Evolutionary conservation across 2,888 invertebrate species (phyloP).

Genomic region (Diarsia rubi): DNA sequence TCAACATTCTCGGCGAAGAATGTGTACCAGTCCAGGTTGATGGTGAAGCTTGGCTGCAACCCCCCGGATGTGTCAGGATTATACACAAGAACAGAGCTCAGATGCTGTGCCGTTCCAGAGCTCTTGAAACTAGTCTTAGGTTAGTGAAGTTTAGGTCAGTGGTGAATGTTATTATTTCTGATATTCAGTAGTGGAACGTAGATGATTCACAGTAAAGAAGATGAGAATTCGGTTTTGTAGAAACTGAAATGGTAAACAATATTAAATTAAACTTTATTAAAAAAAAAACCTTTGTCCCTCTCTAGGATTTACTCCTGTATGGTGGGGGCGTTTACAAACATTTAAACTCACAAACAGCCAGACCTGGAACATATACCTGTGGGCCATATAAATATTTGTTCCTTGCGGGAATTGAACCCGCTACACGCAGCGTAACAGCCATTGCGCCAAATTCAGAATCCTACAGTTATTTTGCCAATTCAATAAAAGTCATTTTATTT

Average conservation of each 20-base stretch:
- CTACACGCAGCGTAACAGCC: background rate
- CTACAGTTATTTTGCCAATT: background rate
- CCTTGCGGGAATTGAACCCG: background rate
- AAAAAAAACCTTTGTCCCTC: background rate
- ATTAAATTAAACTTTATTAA: no score
- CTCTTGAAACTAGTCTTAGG: slow-evolving; percentile 97
- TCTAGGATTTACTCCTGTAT: background rate
- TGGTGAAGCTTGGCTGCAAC: slow-evolving; percentile 99
- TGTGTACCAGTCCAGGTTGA: slow-evolving; percentile 98
- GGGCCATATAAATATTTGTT: background rate
- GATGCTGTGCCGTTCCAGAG: slow-evolving; percentile 97
- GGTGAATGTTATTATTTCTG: slow-evolving; percentile 53
- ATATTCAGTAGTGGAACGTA: slow-evolving; percentile 53
- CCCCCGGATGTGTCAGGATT: slow-evolving; percentile 98
- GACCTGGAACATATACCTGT: background rate
- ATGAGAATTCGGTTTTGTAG: slow-evolving; percentile 10
- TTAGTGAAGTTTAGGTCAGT: slow-evolving; percentile 71
- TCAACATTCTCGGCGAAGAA: slow-evolving; percentile 97
- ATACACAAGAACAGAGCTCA: slow-evolving; percentile 99
- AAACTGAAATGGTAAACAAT: slow-evolving; percentile 15
- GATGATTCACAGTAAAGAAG: slow-evolving; percentile 16
- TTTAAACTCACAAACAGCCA: background rate
- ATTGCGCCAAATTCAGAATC: background rate
- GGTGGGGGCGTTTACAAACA: background rate
- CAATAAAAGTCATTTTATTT: background rate